These are phyloP conservation scores for Catostylus mosaicus DNA, from an alignment of 30 jellyfish, hydroid and myxozoan genomes.

Conservation along the genomic window DNA sequence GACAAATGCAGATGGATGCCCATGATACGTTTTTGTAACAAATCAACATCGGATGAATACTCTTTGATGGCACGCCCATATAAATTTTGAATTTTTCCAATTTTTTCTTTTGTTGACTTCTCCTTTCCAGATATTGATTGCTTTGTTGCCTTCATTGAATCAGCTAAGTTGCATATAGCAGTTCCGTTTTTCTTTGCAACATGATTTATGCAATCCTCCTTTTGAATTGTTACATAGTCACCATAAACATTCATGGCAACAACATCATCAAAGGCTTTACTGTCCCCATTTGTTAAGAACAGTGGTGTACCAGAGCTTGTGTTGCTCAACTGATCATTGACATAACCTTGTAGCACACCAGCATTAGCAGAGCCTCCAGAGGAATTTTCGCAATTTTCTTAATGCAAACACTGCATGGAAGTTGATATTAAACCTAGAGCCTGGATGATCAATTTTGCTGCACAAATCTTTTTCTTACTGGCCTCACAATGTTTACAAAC, in stretches of 20 bases:
- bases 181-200: conserved; percentile 39
- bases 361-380: too few relatives aligned
- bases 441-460: too few relatives aligned
- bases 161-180: neutral
- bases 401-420: too few relatives aligned
- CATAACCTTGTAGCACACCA: conserved; percentile 14
- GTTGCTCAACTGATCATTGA: neutral
- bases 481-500: too few relatives aligned
- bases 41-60: neutral
- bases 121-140: conserved; percentile 42
- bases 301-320: conserved; percentile 27
- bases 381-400: too few relatives aligned
- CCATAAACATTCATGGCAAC: neutral
- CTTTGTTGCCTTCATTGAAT: neutral
- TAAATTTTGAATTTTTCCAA: conserved; percentile 15
- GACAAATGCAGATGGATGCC: conserved; percentile 15
- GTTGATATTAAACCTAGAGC: too few relatives aligned
- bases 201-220: conserved; percentile 30
- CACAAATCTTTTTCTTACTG: too few relatives aligned
- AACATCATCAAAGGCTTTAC: conserved; percentile 9
- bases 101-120: conserved; percentile 26
- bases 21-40: conserved; percentile 3
- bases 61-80: conserved; percentile 40
- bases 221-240: neutral
- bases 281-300: neutral